Evolutionary conservation across 2,113 vertebrate genomes (phyloP).

Genomic region (Gallinago jamesoni): DNA sequence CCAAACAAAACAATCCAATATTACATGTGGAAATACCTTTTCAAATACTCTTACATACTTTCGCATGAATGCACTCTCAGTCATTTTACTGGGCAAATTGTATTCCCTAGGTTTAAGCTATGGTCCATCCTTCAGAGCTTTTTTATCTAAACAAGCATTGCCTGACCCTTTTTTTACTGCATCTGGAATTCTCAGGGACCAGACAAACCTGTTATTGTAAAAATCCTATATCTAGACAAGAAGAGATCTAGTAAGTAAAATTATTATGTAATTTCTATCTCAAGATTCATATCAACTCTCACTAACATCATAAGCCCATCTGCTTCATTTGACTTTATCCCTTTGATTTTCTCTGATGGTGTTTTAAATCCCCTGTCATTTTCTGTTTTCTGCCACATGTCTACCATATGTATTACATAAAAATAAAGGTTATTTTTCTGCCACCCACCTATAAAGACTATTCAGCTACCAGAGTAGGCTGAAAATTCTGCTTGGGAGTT

Average conservation of each 20-base stretch:
- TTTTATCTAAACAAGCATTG: neutral
- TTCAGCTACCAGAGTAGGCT: neutral
- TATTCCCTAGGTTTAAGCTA: neutral
- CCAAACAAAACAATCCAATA: constrained; percentile 15
- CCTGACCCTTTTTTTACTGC: neutral
- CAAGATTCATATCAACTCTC: neutral
- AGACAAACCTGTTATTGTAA: neutral
- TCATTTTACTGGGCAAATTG: neutral
- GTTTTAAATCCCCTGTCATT: constrained; percentile 54
- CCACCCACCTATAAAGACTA: constrained; percentile 37
- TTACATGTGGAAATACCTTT: constrained; percentile 9
- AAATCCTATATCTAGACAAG: neutral
- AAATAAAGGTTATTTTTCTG: constrained; percentile 54
- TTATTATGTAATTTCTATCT: neutral
- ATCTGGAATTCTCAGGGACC: neutral
- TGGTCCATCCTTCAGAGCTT: neutral
- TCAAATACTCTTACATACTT: neutral
- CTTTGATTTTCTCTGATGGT: constrained; percentile 49
- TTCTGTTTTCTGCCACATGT: constrained; percentile 62
- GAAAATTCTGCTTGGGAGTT: neutral
- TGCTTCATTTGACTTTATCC: constrained; percentile 44
- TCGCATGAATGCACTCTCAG: neutral
- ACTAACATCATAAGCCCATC: constrained; percentile 19
- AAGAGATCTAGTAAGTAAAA: neutral
- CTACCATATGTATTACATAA: constrained; percentile 52